phyloP scores from a whole-genome alignment of 2,797 vertebrate species.

The Todus mexicanus region DNA sequence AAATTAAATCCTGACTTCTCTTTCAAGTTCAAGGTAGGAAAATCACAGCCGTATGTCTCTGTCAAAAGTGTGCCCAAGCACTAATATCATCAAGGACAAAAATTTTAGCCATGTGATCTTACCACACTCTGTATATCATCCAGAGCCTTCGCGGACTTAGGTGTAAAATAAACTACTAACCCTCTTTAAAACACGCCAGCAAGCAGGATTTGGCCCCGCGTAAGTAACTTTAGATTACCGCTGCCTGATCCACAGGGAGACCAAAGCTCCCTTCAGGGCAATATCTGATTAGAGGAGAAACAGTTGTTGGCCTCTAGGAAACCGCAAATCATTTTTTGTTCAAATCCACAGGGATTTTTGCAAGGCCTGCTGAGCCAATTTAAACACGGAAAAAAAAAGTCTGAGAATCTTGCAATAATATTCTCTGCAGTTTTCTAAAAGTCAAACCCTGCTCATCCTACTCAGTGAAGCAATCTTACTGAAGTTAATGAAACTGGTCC shows the following conservation, averaged over 20 bases:
- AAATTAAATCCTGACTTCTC: conserved; percentile 64
- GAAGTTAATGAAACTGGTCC: not conserved
- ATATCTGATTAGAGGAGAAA: conserved; percentile 39
- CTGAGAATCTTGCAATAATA: not conserved
- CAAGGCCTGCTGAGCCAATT: conserved; percentile 45
- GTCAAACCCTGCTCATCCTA: not conserved
- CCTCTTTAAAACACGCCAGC: not conserved
- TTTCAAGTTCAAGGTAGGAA: conserved; percentile 66
- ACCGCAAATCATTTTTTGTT: conserved; percentile 41
- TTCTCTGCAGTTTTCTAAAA: not conserved
- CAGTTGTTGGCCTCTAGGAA: conserved; percentile 24
- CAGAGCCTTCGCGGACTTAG: not conserved
- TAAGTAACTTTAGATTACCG: conserved; percentile 32
- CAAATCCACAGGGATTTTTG: conserved; percentile 26
- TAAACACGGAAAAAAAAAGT: not conserved
- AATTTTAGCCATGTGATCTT: conserved; percentile 18
- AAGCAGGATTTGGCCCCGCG: conserved; percentile 6
- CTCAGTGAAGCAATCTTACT: not conserved
- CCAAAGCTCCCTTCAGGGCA: conserved; percentile 26
- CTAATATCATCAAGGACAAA: conserved; percentile 37
- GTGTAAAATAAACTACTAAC: not conserved
- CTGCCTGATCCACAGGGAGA: conserved; percentile 19
- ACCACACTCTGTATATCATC: not conserved
- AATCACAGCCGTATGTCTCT: conserved; percentile 56
- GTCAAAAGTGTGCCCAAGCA: conserved; percentile 44